Conservation (phyloP, 92 coral and sea anemone species). For the Phenganax subtilis region DNA sequence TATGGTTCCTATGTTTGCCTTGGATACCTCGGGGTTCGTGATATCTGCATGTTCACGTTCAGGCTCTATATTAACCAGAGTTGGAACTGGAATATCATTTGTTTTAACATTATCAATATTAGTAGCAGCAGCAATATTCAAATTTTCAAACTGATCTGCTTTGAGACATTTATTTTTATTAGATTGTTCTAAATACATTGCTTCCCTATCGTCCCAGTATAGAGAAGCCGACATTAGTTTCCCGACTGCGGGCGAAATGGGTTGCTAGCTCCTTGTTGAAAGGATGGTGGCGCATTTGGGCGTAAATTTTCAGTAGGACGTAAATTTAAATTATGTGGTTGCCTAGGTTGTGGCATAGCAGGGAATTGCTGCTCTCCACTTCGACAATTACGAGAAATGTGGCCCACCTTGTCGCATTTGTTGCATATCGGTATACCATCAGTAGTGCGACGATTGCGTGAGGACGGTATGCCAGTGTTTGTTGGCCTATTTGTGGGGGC, state of each 20-base stretch:
- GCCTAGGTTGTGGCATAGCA: too few species aligned
- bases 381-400: background rate
- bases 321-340: too few species aligned
- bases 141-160: too few species aligned
- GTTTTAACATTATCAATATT: too few species aligned
- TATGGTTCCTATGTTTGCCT: too few species aligned
- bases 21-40: too few species aligned
- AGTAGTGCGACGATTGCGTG: background rate
- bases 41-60: too few species aligned
- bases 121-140: background rate
- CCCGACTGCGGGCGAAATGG: background rate
- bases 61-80: too few species aligned
- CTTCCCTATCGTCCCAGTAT: slow-evolving; percentile 18
- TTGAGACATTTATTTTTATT: too few species aligned
- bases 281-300: too few species aligned
- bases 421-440: background rate
- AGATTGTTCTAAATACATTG: background rate
- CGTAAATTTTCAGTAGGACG: too few species aligned
- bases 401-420: background rate
- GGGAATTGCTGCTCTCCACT: background rate
- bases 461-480: background rate
- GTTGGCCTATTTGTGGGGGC: background rate
- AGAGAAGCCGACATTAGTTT: background rate
- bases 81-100: too few species aligned
- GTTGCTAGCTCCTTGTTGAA: background rate